phyloP scores from a whole-genome alignment of 53 echinoderm and acorn worm genomes.

The Arbacia lixula region DNA sequence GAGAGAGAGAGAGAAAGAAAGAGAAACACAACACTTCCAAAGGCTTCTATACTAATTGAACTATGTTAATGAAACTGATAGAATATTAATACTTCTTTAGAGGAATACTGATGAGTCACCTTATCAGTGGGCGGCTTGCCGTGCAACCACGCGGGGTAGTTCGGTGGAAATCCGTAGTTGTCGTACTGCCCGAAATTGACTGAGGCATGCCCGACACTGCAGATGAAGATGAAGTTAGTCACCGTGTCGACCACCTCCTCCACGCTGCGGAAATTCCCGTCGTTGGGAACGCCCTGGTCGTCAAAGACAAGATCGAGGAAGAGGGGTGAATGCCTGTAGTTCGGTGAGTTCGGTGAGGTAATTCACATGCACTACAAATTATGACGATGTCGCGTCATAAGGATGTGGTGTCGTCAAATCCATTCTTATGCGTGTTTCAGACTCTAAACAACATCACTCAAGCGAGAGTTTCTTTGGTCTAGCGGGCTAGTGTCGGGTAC shows the following conservation, averaged over 20 bases:
- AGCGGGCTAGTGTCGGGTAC: no score
- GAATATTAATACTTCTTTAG: no score
- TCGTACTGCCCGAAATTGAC: constrained; percentile 88
- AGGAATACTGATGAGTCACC: no score
- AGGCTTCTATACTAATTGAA: no score
- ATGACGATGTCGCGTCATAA: no score
- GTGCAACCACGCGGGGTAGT: constrained; percentile 71
- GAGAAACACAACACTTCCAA: no score
- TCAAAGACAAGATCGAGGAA: neutral
- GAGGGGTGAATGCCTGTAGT: neutral
- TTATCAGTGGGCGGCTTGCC: constrained; percentile 70
- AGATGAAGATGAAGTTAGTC: constrained; percentile 79
- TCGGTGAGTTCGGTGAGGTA: neutral
- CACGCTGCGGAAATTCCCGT: constrained; percentile 60
- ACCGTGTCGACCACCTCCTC: constrained; percentile 63
- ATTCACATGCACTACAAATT: neutral
- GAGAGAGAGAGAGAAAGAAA: no score
- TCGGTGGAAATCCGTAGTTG: constrained; percentile 84
- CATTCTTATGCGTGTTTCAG: no score
- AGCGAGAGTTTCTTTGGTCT: no score
- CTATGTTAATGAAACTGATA: no score
- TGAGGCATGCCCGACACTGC: constrained; percentile 76
- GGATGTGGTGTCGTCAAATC: no score
- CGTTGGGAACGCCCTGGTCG: constrained; percentile 72
- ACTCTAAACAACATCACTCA: no score